phyloP scores from a whole-genome alignment of 2,113 vertebrate species.

The Microcebus griseorufus region DNA sequence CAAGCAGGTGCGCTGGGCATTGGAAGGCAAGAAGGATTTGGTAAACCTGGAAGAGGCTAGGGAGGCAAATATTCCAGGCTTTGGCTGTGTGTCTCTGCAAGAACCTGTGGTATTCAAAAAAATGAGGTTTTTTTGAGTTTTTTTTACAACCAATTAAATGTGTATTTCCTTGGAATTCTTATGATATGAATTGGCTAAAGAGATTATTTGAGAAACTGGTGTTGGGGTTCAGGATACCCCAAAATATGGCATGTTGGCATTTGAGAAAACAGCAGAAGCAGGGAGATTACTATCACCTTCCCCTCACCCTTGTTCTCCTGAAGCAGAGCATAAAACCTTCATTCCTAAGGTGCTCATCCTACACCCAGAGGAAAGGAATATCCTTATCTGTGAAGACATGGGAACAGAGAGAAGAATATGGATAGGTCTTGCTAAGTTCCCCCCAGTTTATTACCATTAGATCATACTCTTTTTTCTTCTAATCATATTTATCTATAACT shows the following conservation, averaged over 20 bases:
- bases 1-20: background rate
- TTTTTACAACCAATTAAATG: slow-evolving; percentile 33
- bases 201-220: background rate
- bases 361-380: slow-evolving; percentile 13
- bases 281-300: background rate
- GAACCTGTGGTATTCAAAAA: slow-evolving; percentile 32
- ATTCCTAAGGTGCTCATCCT: background rate
- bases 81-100: background rate
- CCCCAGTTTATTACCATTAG: background rate
- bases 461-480: background rate
- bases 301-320: background rate
- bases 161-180: slow-evolving; percentile 52
- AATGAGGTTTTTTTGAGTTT: background rate
- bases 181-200: background rate
- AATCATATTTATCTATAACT: background rate
- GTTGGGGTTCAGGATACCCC: background rate
- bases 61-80: background rate
- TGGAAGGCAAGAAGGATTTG: background rate
- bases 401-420: background rate
- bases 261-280: background rate
- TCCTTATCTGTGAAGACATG: slow-evolving; percentile 13
- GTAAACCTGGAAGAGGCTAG: background rate
- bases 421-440: background rate
- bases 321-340: slow-evolving; percentile 34
- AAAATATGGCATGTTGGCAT: background rate